Conservation (phyloP, 2,797 vertebrate species). For the Anabas testudineus region DNA sequence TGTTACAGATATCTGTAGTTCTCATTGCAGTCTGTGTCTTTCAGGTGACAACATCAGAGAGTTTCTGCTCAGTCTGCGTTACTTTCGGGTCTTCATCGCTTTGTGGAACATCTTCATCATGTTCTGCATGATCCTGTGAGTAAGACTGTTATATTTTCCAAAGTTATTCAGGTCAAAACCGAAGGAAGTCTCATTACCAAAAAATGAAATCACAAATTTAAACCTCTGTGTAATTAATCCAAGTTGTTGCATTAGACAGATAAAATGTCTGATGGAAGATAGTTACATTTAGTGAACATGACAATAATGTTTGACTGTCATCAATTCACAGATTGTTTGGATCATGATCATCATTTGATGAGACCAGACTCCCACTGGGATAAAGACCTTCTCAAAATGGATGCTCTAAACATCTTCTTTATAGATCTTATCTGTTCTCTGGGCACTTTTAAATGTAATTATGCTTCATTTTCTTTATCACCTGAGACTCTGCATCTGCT, state of each 20-base stretch:
- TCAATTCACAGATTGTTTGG: slow-evolving; percentile 80
- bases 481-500: neutral
- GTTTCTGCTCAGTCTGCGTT: slow-evolving; percentile 95
- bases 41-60: slow-evolving; percentile 97
- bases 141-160: slow-evolving; percentile 46
- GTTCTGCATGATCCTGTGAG: slow-evolving; percentile 99
- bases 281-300: too few relatives aligned
- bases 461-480: slow-evolving; percentile 6
- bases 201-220: too few relatives aligned
- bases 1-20: neutral
- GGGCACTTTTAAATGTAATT: slow-evolving; percentile 36
- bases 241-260: too few relatives aligned
- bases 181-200: too few relatives aligned
- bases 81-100: slow-evolving; percentile 98
- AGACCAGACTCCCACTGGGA: slow-evolving; percentile 10
- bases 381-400: slow-evolving; percentile 25
- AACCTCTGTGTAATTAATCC: too few relatives aligned
- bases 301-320: slow-evolving; percentile 14
- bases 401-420: slow-evolving; percentile 21
- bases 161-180: too few relatives aligned
- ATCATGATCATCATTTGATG: slow-evolving; percentile 67
- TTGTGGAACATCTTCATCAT: slow-evolving; percentile 99
- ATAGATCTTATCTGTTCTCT: slow-evolving; percentile 20
- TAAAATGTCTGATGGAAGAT: too few relatives aligned
- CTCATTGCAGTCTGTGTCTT: slow-evolving; percentile 28